A percentile compares a stretch with the other conserved stretches of the same genome.
Conservation (phyloP, 2,113 vertebrate genomes). For the Arizona elegans region DNA sequence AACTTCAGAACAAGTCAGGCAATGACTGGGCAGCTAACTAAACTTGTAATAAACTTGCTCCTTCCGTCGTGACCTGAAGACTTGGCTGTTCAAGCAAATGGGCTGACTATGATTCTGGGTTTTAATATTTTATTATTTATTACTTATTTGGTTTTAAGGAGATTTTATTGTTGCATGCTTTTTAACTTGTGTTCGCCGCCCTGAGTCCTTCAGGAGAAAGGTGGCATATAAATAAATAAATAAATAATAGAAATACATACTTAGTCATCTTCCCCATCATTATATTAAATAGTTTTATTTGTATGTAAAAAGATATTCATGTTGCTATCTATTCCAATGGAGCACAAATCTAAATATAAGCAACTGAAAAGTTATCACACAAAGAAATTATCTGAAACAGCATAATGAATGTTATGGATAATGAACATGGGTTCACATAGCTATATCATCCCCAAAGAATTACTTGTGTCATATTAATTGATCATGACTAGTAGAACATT, state of each 20-base stretch:
- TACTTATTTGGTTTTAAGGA: too few species aligned
- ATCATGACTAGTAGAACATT: not conserved
- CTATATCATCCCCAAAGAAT: not conserved
- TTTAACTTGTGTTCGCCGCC: too few species aligned
- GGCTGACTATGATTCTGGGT: too few species aligned
- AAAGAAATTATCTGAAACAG: not conserved
- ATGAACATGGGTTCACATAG: not conserved
- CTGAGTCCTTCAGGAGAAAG: too few species aligned
- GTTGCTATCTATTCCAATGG: too few species aligned
- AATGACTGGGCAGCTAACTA: not conserved
- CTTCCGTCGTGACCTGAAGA: too few species aligned
- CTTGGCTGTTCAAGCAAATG: too few species aligned
- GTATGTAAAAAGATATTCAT: too few species aligned
- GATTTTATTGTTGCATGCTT: too few species aligned
- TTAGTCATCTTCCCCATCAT: not conserved
- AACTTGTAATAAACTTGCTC: not conserved
- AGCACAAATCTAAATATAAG: not conserved
- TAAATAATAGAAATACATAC: not conserved
- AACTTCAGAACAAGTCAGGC: not conserved
- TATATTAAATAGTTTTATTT: not conserved
- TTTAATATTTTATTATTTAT: too few species aligned
- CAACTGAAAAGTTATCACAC: not conserved
- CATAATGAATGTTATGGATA: not conserved
- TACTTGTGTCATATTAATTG: not conserved
- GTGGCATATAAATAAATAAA: too few species aligned